Evolutionary conservation across 2,113 vertebrate genomes (phyloP).

Genomic region (Burhinus oedicnemus): DNA sequence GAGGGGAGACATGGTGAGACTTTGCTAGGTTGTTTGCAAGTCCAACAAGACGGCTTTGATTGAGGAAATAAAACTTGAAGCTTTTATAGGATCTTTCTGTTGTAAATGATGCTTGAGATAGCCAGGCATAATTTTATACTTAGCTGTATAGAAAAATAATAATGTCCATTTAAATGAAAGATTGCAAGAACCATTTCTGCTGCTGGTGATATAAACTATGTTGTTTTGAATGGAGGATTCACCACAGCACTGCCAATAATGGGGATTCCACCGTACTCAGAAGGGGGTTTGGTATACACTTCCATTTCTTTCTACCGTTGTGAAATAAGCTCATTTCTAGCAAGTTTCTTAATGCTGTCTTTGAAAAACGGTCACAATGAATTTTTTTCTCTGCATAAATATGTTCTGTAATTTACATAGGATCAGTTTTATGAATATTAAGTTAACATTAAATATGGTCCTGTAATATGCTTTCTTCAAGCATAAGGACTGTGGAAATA

Average conservation of each 20-base stretch:
- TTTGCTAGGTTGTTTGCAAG: background rate
- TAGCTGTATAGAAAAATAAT: conserved; percentile 21
- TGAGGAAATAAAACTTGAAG: background rate
- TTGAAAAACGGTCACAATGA: conserved; percentile 13
- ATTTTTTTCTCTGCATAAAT: background rate
- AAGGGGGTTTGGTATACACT: background rate
- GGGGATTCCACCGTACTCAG: background rate
- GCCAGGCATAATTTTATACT: background rate
- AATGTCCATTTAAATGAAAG: conserved; percentile 17
- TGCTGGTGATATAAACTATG: background rate
- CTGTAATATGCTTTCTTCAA: background rate
- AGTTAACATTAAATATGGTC: conserved; percentile 8
- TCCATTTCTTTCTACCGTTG: background rate
- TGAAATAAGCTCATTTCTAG: background rate
- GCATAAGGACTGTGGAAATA: background rate
- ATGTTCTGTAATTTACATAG: conserved; percentile 22
- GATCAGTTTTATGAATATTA: conserved; percentile 37
- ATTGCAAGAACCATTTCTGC: background rate
- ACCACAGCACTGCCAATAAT: background rate
- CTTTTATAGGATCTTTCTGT: conserved; percentile 16
- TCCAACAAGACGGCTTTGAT: background rate
- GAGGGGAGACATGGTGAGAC: background rate
- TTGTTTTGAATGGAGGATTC: conserved; percentile 6
- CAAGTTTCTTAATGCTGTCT: background rate
- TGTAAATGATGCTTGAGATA: conserved; percentile 29